phyloP scores from a whole-genome alignment of 2,888 invertebrate species.

The Cenopis cana region DNA sequence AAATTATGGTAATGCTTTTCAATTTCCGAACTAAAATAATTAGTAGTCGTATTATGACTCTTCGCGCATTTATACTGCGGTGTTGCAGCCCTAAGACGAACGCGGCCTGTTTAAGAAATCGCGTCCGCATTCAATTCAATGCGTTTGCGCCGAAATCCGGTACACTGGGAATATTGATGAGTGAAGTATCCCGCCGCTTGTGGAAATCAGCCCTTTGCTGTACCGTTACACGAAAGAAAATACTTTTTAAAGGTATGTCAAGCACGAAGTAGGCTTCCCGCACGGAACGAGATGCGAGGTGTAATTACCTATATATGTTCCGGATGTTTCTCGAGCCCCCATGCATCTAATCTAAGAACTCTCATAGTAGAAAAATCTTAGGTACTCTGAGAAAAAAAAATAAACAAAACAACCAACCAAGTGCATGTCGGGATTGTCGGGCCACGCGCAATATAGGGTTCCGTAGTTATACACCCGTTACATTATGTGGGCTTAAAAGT shows the following conservation, averaged over 20 bases:
- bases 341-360: background rate
- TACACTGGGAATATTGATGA: conserved; percentile 45
- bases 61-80: background rate
- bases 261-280: background rate
- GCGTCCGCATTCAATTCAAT: conserved; percentile 72
- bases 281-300: background rate
- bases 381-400: too few relatives aligned
- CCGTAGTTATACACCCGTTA: too few relatives aligned
- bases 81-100: conserved; percentile 47
- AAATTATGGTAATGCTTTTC: too few relatives aligned
- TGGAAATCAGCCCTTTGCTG: conserved; percentile 17
- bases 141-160: conserved; percentile 53
- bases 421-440: too few relatives aligned
- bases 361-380: too few relatives aligned
- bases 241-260: background rate
- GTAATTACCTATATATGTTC: too few relatives aligned
- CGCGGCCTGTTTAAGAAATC: conserved; percentile 54
- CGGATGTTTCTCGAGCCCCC: too few relatives aligned
- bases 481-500: too few relatives aligned
- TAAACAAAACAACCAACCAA: too few relatives aligned
- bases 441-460: too few relatives aligned
- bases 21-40: too few relatives aligned
- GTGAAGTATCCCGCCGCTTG: conserved; percentile 21
- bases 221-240: conserved; percentile 22
- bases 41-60: too few relatives aligned